Evolutionary conservation across 2,888 invertebrate genomes (phyloP), one percentile per base, ranked within the genome.

Genomic region (Romanomermis culicivorax): DNA sequence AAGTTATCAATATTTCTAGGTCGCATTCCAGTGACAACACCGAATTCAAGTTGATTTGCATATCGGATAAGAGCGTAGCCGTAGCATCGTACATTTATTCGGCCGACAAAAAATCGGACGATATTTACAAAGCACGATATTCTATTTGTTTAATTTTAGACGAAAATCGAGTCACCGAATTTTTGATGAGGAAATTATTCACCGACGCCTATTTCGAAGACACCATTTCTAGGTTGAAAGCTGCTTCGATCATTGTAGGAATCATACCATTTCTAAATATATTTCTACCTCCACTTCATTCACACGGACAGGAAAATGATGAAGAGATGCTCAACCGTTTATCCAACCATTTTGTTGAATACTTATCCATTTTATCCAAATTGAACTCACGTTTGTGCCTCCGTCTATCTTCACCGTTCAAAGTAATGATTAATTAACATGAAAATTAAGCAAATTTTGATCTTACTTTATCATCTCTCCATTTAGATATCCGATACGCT

Each of bases 281-380:
- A n/a, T n/a, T n/a, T n/a, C n/a, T n/a, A n/a, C n/a, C n/a, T n/a
- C n/a, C n/a, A n/a, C n/a, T n/a, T n/a, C n/a, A 36, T 36, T 36
- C 17, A 11, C 36, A 17, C 17, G 7, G 7, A n/a, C 45, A 45
- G 45, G 58, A 61, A 49, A 45, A 30, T 14, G 29, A 52, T 17
- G 56, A 53, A n/a, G 60, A 60, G 25, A 20, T 59, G 25, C 50
- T 60, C 3, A 62, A 56, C 42, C 52, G 62, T 30, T 24, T 58
- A 29, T 58, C 61, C 11, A 53, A 52, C 2, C 60, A 62, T 42
- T 58, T 60, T 26, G 29, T 52, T 7, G 36, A 58, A 23, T 23
- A 62, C 4, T 23, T 45, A 4, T 7, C 4, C 23, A 45, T 45
- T 45, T 23, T 45, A 11, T 36, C 11, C 36, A 36, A 17, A 36